Evolutionary conservation across 1,140 invertebrate species (phyloP).

Genomic region (Neelides sp.): DNA sequence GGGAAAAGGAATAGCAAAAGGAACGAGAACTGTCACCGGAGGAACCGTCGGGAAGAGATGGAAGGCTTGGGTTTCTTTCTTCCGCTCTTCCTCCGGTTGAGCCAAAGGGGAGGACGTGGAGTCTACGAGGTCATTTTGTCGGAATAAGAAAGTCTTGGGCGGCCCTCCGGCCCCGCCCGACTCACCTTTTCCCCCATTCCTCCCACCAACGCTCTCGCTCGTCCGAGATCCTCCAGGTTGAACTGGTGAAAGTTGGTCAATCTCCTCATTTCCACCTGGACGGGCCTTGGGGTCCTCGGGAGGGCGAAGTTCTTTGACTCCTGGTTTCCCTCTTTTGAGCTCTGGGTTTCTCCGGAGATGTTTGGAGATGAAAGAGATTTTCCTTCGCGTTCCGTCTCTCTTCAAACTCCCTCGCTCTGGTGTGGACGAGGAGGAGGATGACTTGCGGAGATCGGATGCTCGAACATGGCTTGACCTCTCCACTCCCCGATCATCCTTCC

Average conservation of each 20-base stretch:
- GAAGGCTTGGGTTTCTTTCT: neutral
- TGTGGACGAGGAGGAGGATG: neutral
- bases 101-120: too few relatives aligned
- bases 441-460: neutral
- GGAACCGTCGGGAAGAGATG: neutral
- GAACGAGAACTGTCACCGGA: slow-evolving; percentile 9
- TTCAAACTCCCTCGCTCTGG: too few relatives aligned
- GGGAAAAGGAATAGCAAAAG: slow-evolving; percentile 18
- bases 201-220: neutral
- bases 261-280: too few relatives aligned
- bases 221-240: neutral
- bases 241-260: too few relatives aligned
- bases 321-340: too few relatives aligned
- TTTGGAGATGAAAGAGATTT: neutral
- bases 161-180: neutral
- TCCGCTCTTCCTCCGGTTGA: neutral
- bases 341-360: neutral
- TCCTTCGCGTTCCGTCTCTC: neutral
- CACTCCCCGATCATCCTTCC: neutral
- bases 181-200: neutral
- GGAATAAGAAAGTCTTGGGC: too few relatives aligned
- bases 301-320: too few relatives aligned
- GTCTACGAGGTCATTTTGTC: too few relatives aligned
- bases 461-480: neutral
- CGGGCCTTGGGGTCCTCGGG: too few relatives aligned